phyloP scores from a whole-genome alignment of 2,797 vertebrate species.

The Phoebastria nigripes region DNA sequence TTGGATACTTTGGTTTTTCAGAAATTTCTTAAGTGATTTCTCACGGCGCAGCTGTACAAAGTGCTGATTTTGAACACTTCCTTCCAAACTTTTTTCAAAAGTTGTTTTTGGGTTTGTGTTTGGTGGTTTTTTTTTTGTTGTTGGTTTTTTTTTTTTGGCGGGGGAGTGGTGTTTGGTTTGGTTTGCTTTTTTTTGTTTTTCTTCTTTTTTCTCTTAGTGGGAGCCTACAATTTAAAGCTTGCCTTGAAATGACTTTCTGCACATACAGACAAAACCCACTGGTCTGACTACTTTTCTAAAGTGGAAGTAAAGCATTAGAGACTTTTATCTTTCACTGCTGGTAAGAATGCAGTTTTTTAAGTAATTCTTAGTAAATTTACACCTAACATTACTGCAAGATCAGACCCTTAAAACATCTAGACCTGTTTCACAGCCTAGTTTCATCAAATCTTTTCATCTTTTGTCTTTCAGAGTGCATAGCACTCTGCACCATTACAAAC shows the following conservation, averaged over 20 bases:
- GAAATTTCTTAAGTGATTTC: not conserved
- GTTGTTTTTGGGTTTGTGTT: too few species aligned
- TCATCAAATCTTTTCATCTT: not conserved
- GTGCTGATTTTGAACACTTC: not conserved
- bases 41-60: not conserved
- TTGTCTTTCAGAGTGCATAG: not conserved
- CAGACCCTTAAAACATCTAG: not conserved
- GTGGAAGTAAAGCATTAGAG: not conserved
- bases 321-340: not conserved
- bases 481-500: not conserved
- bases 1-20: not conserved
- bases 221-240: not conserved
- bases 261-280: not conserved
- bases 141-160: not conserved
- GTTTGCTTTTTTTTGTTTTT: not conserved
- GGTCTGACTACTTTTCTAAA: not conserved
- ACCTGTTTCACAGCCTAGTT: not conserved
- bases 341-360: not conserved
- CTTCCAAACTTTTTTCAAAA: not conserved
- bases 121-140: too few species aligned
- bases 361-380: not conserved
- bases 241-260: not conserved
- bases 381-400: not conserved
- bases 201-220: not conserved
- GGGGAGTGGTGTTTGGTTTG: not conserved